phyloP scores from a whole-genome alignment of 2,888 invertebrate species.

The Herminia tarsipennalis region DNA sequence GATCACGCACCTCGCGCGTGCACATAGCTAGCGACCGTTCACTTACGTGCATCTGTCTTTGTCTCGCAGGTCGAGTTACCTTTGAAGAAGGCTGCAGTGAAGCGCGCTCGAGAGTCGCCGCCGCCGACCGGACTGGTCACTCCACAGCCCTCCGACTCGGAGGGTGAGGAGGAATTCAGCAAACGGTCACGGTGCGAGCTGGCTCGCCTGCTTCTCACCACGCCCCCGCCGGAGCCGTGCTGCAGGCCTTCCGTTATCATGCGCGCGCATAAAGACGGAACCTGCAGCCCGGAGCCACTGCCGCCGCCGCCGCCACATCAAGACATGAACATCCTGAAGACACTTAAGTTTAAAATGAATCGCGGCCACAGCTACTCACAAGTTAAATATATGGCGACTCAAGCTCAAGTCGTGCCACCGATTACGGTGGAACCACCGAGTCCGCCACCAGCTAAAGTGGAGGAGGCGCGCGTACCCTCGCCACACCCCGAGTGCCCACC shows the following conservation, averaged over 20 bases:
- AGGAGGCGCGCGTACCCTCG: conserved; percentile 62
- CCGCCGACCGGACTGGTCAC: conserved; percentile 85
- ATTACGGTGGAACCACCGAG: conserved; percentile 36
- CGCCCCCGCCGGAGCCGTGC: conserved; percentile 85
- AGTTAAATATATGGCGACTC: conserved; percentile 84
- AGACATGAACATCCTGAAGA: conserved; percentile 88
- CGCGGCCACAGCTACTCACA: conserved; percentile 87
- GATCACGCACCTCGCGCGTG: conserved; percentile 79
- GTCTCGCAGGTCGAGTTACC: conserved; percentile 78
- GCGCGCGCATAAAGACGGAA: conserved; percentile 93
- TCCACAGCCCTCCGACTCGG: conserved; percentile 95
- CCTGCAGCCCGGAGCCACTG: conserved; percentile 85
- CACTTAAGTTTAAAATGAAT: conserved; percentile 90
- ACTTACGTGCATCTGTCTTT: conserved; percentile 75
- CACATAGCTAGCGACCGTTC: conserved; percentile 67
- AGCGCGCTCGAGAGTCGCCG: conserved; percentile 67
- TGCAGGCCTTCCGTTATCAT: conserved; percentile 92
- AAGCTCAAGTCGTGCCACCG: conserved; percentile 58
- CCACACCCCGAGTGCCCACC: conserved; percentile 54
- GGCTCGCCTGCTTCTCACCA: conserved; percentile 81
- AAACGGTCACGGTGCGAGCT: conserved; percentile 81
- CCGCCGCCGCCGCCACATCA: conserved; percentile 63
- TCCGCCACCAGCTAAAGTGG: conserved; percentile 46
- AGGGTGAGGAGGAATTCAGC: conserved; percentile 87
- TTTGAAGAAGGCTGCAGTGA: conserved; percentile 72